Conservation (phyloP, 2,113 vertebrate species). For the Sturnus vulgaris region DNA sequence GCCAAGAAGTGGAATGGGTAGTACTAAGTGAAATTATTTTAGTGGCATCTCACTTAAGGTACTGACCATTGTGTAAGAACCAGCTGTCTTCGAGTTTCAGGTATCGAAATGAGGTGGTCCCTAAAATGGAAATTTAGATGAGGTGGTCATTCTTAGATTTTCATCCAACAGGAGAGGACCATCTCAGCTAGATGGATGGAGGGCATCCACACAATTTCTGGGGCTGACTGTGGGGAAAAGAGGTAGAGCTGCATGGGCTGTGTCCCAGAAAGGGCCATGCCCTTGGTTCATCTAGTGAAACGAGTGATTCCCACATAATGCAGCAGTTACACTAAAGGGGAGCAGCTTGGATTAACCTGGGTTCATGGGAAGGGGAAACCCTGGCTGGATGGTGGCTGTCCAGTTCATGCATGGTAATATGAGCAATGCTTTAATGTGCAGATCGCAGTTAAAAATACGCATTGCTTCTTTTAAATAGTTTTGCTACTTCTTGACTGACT, state of each 20-base stretch:
- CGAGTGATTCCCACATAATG: rapidly evolving
- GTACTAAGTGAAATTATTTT: not conserved
- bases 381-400: not conserved
- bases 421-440: not conserved
- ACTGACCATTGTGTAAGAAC: not conserved
- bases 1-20: not conserved
- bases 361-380: not conserved
- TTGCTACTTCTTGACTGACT: not conserved
- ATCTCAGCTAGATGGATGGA: not conserved
- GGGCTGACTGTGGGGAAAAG: not conserved
- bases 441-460: rapidly evolving
- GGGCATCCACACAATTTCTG: not conserved
- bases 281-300: not conserved
- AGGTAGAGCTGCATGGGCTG: not conserved
- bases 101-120: not conserved
- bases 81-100: not conserved
- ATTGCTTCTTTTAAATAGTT: not conserved
- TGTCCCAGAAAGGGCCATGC: not conserved
- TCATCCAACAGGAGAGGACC: not conserved
- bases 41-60: not conserved
- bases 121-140: not conserved
- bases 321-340: not conserved
- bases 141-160: not conserved
- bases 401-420: not conserved
- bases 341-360: not conserved